Base-by-base conservation (phyloP, 2,888 invertebrate genomes). In the Acleris literana region DNA sequence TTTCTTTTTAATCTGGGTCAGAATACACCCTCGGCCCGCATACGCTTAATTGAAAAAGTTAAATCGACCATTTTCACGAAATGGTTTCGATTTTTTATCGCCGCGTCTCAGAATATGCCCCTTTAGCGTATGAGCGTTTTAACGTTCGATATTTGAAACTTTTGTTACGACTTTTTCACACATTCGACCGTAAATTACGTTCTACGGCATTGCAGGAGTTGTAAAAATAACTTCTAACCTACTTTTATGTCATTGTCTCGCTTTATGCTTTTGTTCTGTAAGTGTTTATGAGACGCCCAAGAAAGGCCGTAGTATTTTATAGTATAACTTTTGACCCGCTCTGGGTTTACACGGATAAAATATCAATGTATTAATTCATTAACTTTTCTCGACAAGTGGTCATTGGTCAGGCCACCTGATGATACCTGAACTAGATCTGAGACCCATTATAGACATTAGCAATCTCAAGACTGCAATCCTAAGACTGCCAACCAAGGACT, bases 31-130 rank as follows among this genome's bases (percentile, higher is more conserved):
- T 72, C 76, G 74, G 71, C 73, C 75, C 75, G 81, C 78, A 82
- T 76, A 75, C 80, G 76, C 79, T 86, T 88, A 87, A 88, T 88
- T 87, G 87, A 87, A 88, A 88, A 88, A 90, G 90, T 90, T 90
- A 85, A 88, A 88, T 86, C 85, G 83, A 74, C 81, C 83, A 85
- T 88, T 89, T 83, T 86, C 81, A 81, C 77, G 77, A 79, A 80
- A 84, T 80, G 83, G 80, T 81, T 81, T 83, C 74, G 70, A 76
- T 74, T 78, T 80, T 80, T 77, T 77, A 67, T 70, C 60, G 64
- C 64, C 68, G 54, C 71, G 69, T 76, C 71, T 72, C 71, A 69
- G 70, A 68, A 70, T 70, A 68, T 70, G 70, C 70, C 67, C 69
- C 60, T 69, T 67, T 69, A 70, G 74, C 72, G 73, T 71, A 65